Evolutionary conservation across 2,888 invertebrate genomes (phyloP).

Genomic region (Tinea semifulvella): DNA sequence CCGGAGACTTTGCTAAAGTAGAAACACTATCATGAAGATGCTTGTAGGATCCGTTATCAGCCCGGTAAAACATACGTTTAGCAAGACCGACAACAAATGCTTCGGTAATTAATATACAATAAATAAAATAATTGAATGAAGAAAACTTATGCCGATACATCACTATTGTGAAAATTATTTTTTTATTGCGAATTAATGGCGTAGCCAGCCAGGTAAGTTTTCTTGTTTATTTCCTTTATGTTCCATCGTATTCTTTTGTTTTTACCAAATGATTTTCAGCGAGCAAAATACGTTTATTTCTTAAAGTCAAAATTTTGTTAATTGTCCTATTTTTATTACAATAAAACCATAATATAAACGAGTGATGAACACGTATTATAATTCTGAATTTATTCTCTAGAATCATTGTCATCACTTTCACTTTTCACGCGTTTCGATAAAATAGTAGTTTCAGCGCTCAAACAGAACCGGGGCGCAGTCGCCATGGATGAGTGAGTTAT

Average conservation of each 20-base stretch:
- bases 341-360: constrained; percentile 44
- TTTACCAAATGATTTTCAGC: constrained; percentile 59
- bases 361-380: constrained; percentile 66
- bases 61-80: too few species aligned
- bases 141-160: neutral
- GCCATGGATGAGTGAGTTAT: constrained; percentile 65
- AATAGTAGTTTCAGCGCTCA: constrained; percentile 48
- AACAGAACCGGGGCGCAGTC: constrained; percentile 40
- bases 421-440: constrained; percentile 56
- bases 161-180: constrained; percentile 29
- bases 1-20: too few species aligned
- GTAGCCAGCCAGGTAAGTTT: constrained; percentile 67
- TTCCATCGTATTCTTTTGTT: constrained; percentile 63
- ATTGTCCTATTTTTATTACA: constrained; percentile 52
- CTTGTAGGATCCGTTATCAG: too few species aligned
- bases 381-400: constrained; percentile 63
- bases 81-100: too few species aligned
- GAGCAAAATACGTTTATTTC: constrained; percentile 56
- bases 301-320: constrained; percentile 61
- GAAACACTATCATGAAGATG: too few species aligned
- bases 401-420: constrained; percentile 66
- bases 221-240: constrained; percentile 62
- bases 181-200: constrained; percentile 68
- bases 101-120: too few species aligned
- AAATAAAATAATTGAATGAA: neutral